phyloP scores from a whole-genome alignment of 2,113 vertebrate genomes.

The Sebastes schlegelii region DNA sequence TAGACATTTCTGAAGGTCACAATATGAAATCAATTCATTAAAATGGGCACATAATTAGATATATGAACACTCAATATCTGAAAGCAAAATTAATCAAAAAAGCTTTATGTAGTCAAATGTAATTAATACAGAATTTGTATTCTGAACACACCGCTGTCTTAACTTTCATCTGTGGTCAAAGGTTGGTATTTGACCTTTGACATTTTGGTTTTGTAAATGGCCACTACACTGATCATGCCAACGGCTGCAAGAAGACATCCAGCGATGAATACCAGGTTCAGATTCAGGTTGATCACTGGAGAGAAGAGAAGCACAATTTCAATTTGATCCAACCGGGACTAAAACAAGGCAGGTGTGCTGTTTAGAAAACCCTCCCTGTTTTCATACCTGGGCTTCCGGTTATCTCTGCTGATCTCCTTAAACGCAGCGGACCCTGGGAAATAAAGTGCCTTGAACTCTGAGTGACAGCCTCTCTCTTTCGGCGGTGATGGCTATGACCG shows the following conservation, averaged over 20 bases:
- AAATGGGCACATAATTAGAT: too few species aligned
- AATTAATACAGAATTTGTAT: too few species aligned
- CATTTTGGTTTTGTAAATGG: constrained; percentile 61
- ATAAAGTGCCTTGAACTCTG: constrained; percentile 76
- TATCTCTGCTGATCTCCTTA: constrained; percentile 56
- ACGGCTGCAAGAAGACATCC: constrained; percentile 72
- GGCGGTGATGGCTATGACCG: too few species aligned
- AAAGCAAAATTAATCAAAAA: too few species aligned
- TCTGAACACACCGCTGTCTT: too few species aligned
- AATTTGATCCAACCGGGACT: neutral
- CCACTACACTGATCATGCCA: constrained; percentile 66
- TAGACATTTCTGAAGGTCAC: too few species aligned
- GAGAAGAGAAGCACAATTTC: constrained; percentile 2
- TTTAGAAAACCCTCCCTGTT: neutral
- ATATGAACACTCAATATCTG: too few species aligned
- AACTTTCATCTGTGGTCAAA: too few species aligned
- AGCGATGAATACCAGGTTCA: constrained; percentile 72
- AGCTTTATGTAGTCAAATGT: too few species aligned
- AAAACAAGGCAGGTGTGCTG: neutral
- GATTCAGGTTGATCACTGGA: constrained; percentile 58
- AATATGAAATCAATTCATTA: too few species aligned
- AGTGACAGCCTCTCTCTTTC: constrained; percentile 57
- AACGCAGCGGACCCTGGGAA: constrained; percentile 82
- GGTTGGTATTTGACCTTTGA: constrained; percentile 62
- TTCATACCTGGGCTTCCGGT: constrained; percentile 44